Evolutionary conservation across 2,888 invertebrate genomes (phyloP).

Genomic region (Scotopteryx bipunctaria): DNA sequence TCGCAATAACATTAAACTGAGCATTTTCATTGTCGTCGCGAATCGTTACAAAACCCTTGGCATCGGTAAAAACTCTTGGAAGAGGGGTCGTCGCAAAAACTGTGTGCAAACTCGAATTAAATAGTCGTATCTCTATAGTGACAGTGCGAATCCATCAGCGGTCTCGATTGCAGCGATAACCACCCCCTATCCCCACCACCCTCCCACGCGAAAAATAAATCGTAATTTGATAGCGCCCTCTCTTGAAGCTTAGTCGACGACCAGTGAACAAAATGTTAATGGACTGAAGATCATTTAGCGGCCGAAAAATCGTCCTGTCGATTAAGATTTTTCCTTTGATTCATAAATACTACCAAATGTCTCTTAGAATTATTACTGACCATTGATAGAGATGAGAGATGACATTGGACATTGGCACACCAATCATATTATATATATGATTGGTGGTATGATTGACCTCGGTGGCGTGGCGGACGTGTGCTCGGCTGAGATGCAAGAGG

Average conservation of each 20-base stretch:
- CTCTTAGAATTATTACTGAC: too few relatives aligned
- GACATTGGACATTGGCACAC: too few relatives aligned
- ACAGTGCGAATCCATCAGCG: conserved; percentile 74
- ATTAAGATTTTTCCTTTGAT: conserved; percentile 28
- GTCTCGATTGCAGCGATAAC: conserved; percentile 64
- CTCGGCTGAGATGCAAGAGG: too few relatives aligned
- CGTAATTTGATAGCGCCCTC: conserved; percentile 64
- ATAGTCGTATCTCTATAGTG: conserved; percentile 70
- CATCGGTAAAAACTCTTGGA: conserved; percentile 50
- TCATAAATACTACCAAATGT: too few relatives aligned
- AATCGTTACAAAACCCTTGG: conserved; percentile 49
- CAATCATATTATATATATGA: too few relatives aligned
- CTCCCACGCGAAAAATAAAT: conserved; percentile 55
- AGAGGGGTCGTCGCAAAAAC: conserved; percentile 64
- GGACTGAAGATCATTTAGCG: conserved; percentile 29
- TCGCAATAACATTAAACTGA: conserved; percentile 23
- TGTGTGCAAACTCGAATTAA: conserved; percentile 73
- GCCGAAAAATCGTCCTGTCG: conserved; percentile 22
- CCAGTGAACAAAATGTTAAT: conserved; percentile 37
- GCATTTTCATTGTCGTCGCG: conserved; percentile 40
- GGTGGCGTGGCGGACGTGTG: too few relatives aligned
- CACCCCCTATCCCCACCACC: conserved; percentile 38
- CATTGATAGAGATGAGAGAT: too few relatives aligned
- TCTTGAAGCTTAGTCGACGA: conserved; percentile 35
- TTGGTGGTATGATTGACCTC: too few relatives aligned